Conservation (phyloP, 2,888 invertebrate species). For the Galerucella pusilla region DNA sequence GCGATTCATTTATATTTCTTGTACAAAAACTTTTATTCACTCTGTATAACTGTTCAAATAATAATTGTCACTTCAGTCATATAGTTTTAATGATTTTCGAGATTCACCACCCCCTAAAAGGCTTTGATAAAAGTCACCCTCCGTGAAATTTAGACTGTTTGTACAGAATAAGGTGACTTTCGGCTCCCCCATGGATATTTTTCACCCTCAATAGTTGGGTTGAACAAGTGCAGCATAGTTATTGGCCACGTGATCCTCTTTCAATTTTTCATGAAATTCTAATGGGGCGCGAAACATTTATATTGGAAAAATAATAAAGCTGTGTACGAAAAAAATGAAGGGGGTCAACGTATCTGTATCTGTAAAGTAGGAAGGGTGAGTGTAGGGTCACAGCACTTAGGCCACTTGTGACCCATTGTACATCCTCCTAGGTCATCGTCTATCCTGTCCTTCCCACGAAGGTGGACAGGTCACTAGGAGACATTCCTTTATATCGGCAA, state of each 20-base stretch:
- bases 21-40: too few species aligned
- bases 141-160: slow-evolving; percentile 24
- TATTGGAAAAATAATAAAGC: background rate
- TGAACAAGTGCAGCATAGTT: slow-evolving; percentile 28
- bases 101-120: slow-evolving; percentile 12
- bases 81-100: slow-evolving; percentile 24
- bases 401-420: too few species aligned
- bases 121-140: slow-evolving; percentile 26
- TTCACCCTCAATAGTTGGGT: slow-evolving; percentile 20
- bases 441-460: too few species aligned
- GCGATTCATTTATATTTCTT: too few species aligned
- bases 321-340: too few species aligned
- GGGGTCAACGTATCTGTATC: too few species aligned
- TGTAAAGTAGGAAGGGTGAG: too few species aligned
- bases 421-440: too few species aligned
- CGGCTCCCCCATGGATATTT: slow-evolving; percentile 13
- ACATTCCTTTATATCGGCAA: too few species aligned
- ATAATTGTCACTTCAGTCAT: slow-evolving; percentile 15
- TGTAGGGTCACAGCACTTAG: too few species aligned
- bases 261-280: slow-evolving; percentile 10
- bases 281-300: background rate
- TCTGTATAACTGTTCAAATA: background rate
- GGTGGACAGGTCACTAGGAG: too few species aligned
- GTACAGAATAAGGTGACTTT: slow-evolving; percentile 26
- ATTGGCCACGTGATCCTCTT: slow-evolving; percentile 7